Percentiles rank a stretch among this genome's conserved stretches.
Evolutionary conservation across 2,113 vertebrate species (phyloP).

Genomic region (Poicephalus gulielmi): DNA sequence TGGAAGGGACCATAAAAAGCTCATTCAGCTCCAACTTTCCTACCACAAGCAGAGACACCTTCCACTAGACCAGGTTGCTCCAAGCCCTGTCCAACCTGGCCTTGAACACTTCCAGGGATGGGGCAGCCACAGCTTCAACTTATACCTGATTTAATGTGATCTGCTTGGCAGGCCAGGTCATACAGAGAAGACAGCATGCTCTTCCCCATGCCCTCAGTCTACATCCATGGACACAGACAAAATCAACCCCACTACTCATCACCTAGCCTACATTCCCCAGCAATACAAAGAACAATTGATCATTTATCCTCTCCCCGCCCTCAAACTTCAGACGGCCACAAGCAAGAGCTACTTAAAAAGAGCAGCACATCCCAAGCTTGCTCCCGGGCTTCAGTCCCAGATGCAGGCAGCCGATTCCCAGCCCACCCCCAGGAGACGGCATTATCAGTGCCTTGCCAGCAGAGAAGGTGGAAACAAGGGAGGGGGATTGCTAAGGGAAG

Average conservation of each 20-base stretch:
- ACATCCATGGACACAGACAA: accelerated
- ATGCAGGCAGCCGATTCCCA: not conserved
- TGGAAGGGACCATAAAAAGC: not conserved
- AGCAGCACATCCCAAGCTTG: not conserved
- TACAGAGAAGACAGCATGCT: not conserved
- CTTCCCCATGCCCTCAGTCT: not conserved
- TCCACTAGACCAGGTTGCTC: not conserved
- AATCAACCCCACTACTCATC: not conserved
- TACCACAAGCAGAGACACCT: not conserved
- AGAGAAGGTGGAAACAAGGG: conserved; percentile 28
- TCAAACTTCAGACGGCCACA: not conserved
- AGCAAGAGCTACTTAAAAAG: not conserved
- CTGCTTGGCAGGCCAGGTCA: not conserved
- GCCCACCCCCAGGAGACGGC: not conserved
- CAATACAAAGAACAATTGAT: accelerated
- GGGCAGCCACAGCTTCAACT: not conserved
- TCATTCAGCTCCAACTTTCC: accelerated
- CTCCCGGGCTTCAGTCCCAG: not conserved
- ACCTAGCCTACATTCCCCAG: accelerated
- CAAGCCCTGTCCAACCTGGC: not conserved
- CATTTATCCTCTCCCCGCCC: not conserved
- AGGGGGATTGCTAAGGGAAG: not conserved
- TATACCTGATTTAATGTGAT: accelerated
- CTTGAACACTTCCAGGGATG: not conserved
- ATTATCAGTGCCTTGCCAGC: conserved; percentile 24